Percentiles rank a stretch among this genome's conserved stretches.
These are phyloP conservation scores for pig (Sus scrofa) DNA, from an alignment of 2,113 vertebrate genomes.

Conservation along the genomic window DNA sequence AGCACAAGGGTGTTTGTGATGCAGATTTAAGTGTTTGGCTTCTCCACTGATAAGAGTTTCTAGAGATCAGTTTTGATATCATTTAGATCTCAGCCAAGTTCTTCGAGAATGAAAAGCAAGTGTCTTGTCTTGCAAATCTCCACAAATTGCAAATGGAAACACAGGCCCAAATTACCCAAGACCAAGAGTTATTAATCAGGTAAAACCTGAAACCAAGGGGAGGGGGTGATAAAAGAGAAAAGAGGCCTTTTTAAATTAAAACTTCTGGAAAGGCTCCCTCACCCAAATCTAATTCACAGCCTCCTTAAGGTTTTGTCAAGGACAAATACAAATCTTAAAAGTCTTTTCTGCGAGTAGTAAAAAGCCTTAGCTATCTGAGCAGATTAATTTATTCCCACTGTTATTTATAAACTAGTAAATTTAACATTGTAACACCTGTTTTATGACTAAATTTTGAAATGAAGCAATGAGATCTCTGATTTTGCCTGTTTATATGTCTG, in stretches of 20 bases:
- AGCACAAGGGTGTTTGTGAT: too few relatives aligned
- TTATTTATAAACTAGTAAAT: not conserved
- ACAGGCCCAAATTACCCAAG: too few relatives aligned
- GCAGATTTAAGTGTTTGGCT: too few relatives aligned
- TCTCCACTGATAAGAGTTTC: too few relatives aligned
- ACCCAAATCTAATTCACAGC: not conserved
- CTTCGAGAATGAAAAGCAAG: too few relatives aligned
- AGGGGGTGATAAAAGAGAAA: not conserved
- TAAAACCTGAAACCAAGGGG: too few relatives aligned
- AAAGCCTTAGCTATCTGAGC: not conserved
- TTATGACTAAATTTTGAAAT: not conserved
- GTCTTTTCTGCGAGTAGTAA: not conserved
- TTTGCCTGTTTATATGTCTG: not conserved
- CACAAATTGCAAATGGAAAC: too few relatives aligned
- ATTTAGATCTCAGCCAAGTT: too few relatives aligned
- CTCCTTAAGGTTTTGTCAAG: not conserved
- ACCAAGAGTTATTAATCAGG: too few relatives aligned
- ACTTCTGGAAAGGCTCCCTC: not conserved
- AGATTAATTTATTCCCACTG: not conserved
- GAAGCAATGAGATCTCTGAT: not conserved
- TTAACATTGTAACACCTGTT: not conserved
- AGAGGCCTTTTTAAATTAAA: not conserved
- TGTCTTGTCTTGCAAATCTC: too few relatives aligned
- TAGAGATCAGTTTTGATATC: too few relatives aligned
- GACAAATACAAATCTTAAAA: not conserved